A percentile compares a stretch with the other conserved stretches of the same genome.
Evolutionary conservation across 2,797 vertebrate genomes (phyloP).

Genomic region (Nannoperca australis): DNA sequence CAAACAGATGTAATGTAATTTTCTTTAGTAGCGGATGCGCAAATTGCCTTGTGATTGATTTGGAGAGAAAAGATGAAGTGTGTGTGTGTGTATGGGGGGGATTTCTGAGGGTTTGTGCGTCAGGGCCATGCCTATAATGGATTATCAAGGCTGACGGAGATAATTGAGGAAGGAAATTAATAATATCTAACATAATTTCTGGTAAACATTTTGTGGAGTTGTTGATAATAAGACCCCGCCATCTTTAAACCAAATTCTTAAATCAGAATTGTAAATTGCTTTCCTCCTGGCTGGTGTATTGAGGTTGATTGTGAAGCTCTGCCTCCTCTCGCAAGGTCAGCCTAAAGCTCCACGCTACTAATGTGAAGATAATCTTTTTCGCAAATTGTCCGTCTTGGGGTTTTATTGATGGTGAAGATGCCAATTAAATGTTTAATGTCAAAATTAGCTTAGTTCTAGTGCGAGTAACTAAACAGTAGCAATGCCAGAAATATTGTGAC

Average conservation of each 20-base stretch:
- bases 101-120: slow-evolving; percentile 11
- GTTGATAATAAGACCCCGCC: not conserved
- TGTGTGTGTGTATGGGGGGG: not conserved
- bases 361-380: not conserved
- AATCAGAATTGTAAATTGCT: not conserved
- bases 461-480: not conserved
- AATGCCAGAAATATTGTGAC: not conserved
- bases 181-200: slow-evolving; percentile 19
- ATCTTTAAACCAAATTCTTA: not conserved
- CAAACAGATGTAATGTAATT: slow-evolving; percentile 64
- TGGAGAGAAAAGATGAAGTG: slow-evolving; percentile 32
- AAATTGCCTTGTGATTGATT: slow-evolving; percentile 60
- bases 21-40: slow-evolving; percentile 51
- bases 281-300: not conserved
- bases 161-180: slow-evolving; percentile 45
- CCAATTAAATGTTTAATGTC: not conserved
- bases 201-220: slow-evolving; percentile 22
- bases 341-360: not conserved
- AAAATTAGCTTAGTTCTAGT: not conserved
- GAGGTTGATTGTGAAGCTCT: slow-evolving; percentile 11
- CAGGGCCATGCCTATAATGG: slow-evolving; percentile 3
- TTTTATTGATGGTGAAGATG: not conserved
- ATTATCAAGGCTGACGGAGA: slow-evolving; percentile 29
- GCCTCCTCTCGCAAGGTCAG: not conserved
- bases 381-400: not conserved